A percentile compares a stretch with the other conserved stretches of the same genome.
Conservation (phyloP, 2,888 invertebrate genomes). For the Torymus auratus region DNA sequence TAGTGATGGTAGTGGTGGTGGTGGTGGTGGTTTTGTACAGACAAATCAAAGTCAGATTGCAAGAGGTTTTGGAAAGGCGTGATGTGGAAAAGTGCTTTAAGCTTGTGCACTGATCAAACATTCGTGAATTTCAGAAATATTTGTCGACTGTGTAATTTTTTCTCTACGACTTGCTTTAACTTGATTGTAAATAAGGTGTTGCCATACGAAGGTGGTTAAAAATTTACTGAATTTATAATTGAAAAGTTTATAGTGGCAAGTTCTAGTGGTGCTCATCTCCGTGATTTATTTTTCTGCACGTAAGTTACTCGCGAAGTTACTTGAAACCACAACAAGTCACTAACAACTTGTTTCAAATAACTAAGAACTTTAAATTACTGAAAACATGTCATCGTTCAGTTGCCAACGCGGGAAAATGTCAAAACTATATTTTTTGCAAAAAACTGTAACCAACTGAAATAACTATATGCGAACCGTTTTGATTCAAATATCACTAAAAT, state of each 20-base stretch:
- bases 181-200: no score
- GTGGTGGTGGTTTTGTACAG: slow-evolving; percentile 14
- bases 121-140: slow-evolving; percentile 30
- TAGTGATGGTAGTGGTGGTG: no score
- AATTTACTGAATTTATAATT: no score
- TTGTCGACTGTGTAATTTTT: not conserved
- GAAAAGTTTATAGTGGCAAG: no score
- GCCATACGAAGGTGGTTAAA: no score
- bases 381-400: slow-evolving; percentile 10
- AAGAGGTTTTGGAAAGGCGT: slow-evolving; percentile 33
- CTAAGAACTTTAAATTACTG: not conserved
- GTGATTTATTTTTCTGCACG: no score
- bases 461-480: slow-evolving; percentile 9
- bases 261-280: no score
- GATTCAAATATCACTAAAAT: not conserved
- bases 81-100: slow-evolving; percentile 47
- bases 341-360: not conserved
- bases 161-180: not conserved
- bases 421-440: not conserved
- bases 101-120: slow-evolving; percentile 32
- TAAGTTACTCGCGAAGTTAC: no score
- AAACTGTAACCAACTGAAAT: not conserved
- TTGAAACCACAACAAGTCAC: no score
- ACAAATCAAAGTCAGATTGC: slow-evolving; percentile 35
- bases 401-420: slow-evolving; percentile 16